Base-by-base conservation (phyloP, 1,140 invertebrate species). In the Monomorium pharaonis region DNA sequence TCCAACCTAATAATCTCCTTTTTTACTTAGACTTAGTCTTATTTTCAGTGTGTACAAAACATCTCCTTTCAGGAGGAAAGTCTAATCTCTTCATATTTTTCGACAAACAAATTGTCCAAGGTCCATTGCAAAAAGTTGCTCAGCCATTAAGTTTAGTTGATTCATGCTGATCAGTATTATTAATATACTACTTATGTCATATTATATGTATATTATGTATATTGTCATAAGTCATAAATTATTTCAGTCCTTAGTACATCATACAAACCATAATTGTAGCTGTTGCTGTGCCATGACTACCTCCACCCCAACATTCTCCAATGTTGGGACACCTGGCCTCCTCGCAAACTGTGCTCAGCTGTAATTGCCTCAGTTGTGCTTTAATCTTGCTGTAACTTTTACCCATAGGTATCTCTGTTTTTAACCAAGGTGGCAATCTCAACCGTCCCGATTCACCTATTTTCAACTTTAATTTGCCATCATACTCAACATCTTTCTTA, bases 291-390 rank as follows among this genome's bases (percentile, higher is more conserved):
- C 97, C 97, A 95, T 98, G 96, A 90, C 97, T 96, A 72, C 98
- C 98, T n/a, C 98, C 99, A 87, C 99, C 99, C 99, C 99, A 99
- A 95, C 99, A 99, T 95, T 99, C 99, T 27, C 99, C 99, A 90
- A 99, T 99, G 95, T 99, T 99, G 0, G 99, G 99, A 96, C 99
- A 99, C 87, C 98, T 96, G 0, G 99, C 99, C 95, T 99, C 99
- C 94, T 99, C 99, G 95, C 99, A 99, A 1, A 99, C 99, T 3
- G 99, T 99, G 91, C 98, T 98, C 12, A 99, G 95, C 90, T 99
- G 99, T 16, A 99, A 95, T 18, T 97, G 96, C 77, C 98, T 95
- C 14, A 99, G 95, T 92, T 98, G 97, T 69, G 97, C 96, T 92
- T 99, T 99, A 18, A 99, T 94, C 92, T 96, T 97, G 88, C 95